A percentile compares a stretch with the other conserved stretches of the same genome.
These are phyloP conservation scores for Tapirus indicus DNA, from an alignment of 2,797 vertebrate genomes.

Conservation along the genomic window DNA sequence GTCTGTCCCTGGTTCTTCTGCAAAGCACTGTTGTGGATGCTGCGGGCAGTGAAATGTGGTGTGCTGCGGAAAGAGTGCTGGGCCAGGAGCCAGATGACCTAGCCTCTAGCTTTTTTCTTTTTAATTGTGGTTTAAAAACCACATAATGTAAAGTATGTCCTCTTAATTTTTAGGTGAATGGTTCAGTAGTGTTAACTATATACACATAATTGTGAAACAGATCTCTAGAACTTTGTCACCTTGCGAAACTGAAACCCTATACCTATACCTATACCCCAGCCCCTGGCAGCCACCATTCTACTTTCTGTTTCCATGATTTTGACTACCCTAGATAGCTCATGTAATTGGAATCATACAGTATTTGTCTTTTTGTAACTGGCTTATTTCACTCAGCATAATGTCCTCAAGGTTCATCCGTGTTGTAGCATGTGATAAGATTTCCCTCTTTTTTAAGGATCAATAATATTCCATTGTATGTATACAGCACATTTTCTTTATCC, in stretches of 20 bases:
- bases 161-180: not conserved
- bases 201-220: not conserved
- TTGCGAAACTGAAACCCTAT: not conserved
- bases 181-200: not conserved
- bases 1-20: not conserved
- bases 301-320: not conserved
- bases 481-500: not conserved
- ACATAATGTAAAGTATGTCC: conserved; percentile 29
- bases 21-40: not conserved
- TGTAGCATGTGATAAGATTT: not conserved
- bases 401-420: not conserved
- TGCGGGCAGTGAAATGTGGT: not conserved
- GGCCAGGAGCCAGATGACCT: not conserved
- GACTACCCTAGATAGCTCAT: not conserved
- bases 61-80: not conserved
- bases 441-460: not conserved
- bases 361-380: not conserved
- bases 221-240: conserved; percentile 1
- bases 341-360: not conserved
- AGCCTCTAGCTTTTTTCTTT: not conserved
- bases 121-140: conserved; percentile 46
- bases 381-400: conserved; percentile 4
- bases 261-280: no score
- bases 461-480: not conserved
- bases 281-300: not conserved